A percentile compares a stretch with the other conserved stretches of the same genome.
Evolutionary conservation across 23 tunicate species (phyloP).

Genomic region (Ascidia mentula): DNA sequence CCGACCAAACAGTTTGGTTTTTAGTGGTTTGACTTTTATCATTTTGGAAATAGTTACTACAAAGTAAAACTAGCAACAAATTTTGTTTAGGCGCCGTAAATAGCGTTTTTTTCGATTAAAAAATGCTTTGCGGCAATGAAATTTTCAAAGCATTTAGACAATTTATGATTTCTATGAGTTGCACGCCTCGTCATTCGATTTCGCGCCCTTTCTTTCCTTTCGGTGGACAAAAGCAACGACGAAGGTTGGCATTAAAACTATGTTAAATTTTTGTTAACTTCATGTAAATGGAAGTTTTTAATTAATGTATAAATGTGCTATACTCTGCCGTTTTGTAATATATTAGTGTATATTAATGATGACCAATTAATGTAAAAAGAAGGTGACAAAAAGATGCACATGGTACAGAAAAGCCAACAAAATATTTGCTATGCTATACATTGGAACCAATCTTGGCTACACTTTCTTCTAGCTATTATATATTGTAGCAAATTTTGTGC

Average conservation of each 20-base stretch:
- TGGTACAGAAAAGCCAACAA: neutral
- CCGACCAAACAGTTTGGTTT: neutral
- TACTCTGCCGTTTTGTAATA: neutral
- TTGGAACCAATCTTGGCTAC: slow-evolving; percentile 2
- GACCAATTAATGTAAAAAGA: neutral
- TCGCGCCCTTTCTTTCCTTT: slow-evolving; percentile 11
- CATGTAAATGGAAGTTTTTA: slow-evolving; percentile 4
- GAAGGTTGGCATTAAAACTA: neutral
- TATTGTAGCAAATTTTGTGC: neutral
- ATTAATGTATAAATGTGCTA: neutral
- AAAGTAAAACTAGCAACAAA: neutral
- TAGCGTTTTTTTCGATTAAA: neutral
- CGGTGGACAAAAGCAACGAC: slow-evolving; percentile 12
- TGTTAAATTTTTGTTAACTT: neutral
- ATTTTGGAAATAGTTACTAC: neutral
- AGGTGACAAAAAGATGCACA: slow-evolving; percentile 1
- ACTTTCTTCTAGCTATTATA: slow-evolving; percentile 1
- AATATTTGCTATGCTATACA: neutral
- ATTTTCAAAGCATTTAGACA: neutral
- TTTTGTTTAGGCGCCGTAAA: neutral
- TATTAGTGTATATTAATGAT: neutral
- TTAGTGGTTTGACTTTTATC: neutral
- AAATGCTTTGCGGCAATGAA: slow-evolving; percentile 4
- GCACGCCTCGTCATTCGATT: slow-evolving; percentile 4
- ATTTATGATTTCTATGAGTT: slow-evolving; percentile 3